Evolutionary conservation across 2,888 invertebrate genomes (phyloP).

Genomic region (Trichopria drosophilae): DNA sequence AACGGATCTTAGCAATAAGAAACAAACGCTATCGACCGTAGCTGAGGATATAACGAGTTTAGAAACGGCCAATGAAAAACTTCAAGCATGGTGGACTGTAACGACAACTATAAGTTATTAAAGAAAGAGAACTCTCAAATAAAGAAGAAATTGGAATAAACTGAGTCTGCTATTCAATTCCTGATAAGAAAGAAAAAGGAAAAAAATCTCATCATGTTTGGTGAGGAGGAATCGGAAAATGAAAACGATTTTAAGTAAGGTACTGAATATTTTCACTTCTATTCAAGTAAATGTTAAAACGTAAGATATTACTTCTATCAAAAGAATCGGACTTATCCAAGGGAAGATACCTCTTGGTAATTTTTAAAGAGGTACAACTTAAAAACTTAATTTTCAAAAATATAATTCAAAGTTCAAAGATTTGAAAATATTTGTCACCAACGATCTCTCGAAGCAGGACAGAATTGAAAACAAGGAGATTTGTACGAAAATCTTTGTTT

Average conservation of each 20-base stretch:
- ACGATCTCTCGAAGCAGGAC: not conserved
- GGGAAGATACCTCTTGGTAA: too few relatives aligned
- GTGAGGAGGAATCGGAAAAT: not conserved
- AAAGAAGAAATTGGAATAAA: not conserved
- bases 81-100: too few relatives aligned
- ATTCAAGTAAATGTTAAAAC: too few relatives aligned
- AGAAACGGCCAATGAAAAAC: too few relatives aligned
- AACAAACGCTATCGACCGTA: too few relatives aligned
- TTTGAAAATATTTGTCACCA: not conserved
- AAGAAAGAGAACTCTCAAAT: not conserved
- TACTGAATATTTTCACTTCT: too few relatives aligned
- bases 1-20: not conserved
- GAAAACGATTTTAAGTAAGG: not conserved
- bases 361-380: too few relatives aligned
- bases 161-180: not conserved
- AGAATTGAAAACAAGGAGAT: conserved; percentile 5
- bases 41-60: too few relatives aligned
- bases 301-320: too few relatives aligned
- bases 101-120: too few relatives aligned
- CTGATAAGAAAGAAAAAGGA: not conserved
- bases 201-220: not conserved
- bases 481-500: conserved; percentile 3
- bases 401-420: not conserved
- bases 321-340: too few relatives aligned
- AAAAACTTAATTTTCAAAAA: too few relatives aligned